These are phyloP conservation scores for Pseudomugil tenellus DNA, from an alignment of 2,797 vertebrate species.

Conservation along the genomic window DNA sequence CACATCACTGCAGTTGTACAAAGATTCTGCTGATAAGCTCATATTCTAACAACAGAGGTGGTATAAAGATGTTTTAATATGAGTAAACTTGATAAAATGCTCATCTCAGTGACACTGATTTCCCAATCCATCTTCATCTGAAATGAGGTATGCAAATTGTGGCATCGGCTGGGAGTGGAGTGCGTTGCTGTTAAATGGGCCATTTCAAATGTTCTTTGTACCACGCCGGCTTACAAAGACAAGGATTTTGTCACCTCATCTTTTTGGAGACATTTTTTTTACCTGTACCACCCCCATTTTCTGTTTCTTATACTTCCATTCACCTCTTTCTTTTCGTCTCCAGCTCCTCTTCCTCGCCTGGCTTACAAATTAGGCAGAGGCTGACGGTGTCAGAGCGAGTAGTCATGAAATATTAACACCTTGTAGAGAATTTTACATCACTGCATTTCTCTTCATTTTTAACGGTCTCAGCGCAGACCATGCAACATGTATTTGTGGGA, in stretches of 20 bases:
- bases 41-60: slow-evolving; percentile 76
- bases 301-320: slow-evolving; percentile 33
- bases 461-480: slow-evolving; percentile 76
- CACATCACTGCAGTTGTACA: slow-evolving; percentile 50
- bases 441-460: slow-evolving; percentile 82
- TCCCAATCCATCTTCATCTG: slow-evolving; percentile 92
- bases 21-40: slow-evolving; percentile 75
- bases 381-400: slow-evolving; percentile 73
- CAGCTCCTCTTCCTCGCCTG: slow-evolving; percentile 39
- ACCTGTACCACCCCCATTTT: slow-evolving; percentile 53
- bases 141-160: slow-evolving; percentile 91
- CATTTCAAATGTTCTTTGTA: slow-evolving; percentile 85
- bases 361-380: slow-evolving; percentile 76
- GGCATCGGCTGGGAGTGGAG: slow-evolving; percentile 77
- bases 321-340: slow-evolving; percentile 18
- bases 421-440: slow-evolving; percentile 79
- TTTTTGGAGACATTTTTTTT: slow-evolving; percentile 52
- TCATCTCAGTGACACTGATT: slow-evolving; percentile 89
- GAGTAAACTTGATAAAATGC: slow-evolving; percentile 92
- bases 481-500: slow-evolving; percentile 73
- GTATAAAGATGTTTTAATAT: slow-evolving; percentile 84
- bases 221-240: slow-evolving; percentile 78
- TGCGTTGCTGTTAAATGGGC: slow-evolving; percentile 88
- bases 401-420: slow-evolving; percentile 84
- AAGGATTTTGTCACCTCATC: slow-evolving; percentile 59